Evolutionary conservation across 2,888 invertebrate species (phyloP).

Genomic region (Drosophila sordidula): DNA sequence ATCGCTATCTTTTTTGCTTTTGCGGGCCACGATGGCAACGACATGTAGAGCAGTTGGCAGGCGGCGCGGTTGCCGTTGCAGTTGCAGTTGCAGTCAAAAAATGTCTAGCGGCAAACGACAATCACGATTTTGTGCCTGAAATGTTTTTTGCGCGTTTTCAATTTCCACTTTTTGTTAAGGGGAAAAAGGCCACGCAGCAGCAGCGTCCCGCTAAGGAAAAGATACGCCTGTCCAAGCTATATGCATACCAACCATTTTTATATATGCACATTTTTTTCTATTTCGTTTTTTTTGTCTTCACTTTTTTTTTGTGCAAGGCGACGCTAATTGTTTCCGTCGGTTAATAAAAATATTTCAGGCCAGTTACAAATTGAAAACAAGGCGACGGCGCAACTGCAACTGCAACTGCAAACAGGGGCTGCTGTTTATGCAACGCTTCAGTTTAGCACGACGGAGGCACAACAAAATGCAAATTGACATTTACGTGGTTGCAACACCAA

Average conservation of each 20-base stretch:
- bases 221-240: conserved; percentile 60
- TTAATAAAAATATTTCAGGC: conserved; percentile 81
- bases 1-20: conserved; percentile 34
- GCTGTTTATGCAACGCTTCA: conserved; percentile 79
- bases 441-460: conserved; percentile 57
- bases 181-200: conserved; percentile 64
- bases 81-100: conserved; percentile 29
- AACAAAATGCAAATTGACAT: conserved; percentile 79
- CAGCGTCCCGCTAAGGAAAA: conserved; percentile 38
- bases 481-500: conserved; percentile 76
- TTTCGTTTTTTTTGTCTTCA: conserved; percentile 22
- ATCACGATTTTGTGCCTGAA: conserved; percentile 76
- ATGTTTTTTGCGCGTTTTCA: conserved; percentile 77
- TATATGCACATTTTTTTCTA: conserved; percentile 31
- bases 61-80: conserved; percentile 3
- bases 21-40: conserved; percentile 4
- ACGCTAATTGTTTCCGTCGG: conserved; percentile 83
- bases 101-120: conserved; percentile 77
- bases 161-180: conserved; percentile 65
- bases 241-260: conserved; percentile 51
- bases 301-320: conserved; percentile 49
- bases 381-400: conserved; percentile 36
- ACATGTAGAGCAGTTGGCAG: conserved; percentile 60
- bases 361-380: conserved; percentile 78
- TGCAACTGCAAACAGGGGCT: conserved; percentile 38